Conservation (phyloP, 1,140 invertebrate genomes). For the Diorhabda elongata region DNA sequence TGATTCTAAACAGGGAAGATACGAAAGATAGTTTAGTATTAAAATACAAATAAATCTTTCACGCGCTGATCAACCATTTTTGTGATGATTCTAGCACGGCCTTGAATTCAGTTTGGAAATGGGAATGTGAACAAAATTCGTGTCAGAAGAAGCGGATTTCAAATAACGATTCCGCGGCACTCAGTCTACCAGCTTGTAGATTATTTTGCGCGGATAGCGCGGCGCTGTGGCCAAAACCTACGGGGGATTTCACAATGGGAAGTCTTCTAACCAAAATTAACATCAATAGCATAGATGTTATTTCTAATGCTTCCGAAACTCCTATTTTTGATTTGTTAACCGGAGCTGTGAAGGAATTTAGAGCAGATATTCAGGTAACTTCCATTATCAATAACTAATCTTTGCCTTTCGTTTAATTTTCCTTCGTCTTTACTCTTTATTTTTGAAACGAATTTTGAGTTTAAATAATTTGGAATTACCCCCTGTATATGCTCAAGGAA, state of each 20-base stretch:
- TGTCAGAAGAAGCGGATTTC: constrained; percentile 55
- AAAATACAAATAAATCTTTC: too few species aligned
- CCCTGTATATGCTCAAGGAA: too few species aligned
- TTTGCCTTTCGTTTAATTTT: too few species aligned
- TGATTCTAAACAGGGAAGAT: too few species aligned
- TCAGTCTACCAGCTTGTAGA: constrained; percentile 59
- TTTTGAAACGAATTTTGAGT: too few species aligned
- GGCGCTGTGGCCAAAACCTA: constrained; percentile 70
- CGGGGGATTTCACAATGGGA: constrained; percentile 57
- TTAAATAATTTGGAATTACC: too few species aligned
- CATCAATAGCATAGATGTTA: constrained; percentile 53
- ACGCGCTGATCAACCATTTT: background rate
- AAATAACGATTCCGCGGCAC: constrained; percentile 49
- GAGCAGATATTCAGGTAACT: constrained; percentile 38
- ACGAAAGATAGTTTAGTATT: too few species aligned
- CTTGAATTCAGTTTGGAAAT: constrained; percentile 50
- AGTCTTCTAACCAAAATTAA: constrained; percentile 59
- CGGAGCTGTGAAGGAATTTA: constrained; percentile 43
- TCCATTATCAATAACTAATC: background rate
- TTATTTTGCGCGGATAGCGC: constrained; percentile 58
- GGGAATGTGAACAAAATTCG: constrained; percentile 51
- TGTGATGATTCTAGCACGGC: constrained; percentile 19
- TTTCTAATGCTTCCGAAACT: constrained; percentile 43
- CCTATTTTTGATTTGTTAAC: constrained; percentile 48
- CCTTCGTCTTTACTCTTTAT: too few species aligned